Evolutionary conservation across 2,797 vertebrate species (phyloP), one percentile per base, ranked within the genome.

Genomic region (Morus bassanus): DNA sequence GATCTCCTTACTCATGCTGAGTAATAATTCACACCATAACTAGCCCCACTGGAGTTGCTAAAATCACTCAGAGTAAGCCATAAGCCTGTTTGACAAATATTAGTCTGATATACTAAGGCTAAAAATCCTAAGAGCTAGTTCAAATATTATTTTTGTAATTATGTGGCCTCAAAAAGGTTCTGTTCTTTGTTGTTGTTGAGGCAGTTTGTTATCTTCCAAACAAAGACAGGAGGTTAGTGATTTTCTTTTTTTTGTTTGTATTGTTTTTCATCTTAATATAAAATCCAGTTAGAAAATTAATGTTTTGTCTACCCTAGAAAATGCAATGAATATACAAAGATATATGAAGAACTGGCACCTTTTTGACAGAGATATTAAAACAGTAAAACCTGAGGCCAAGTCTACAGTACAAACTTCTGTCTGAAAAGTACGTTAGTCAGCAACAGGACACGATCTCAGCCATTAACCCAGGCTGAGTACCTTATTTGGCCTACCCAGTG

Each of bases 11-110:
- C 83, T 91, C 73, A 91, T 0, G 3, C 48, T 91, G 83, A 93
- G 91, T 91, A 93, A 88, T 95, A 97, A 93, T 94, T 97, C 85
- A 93, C 81, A 96, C 73, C 69, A 85, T 86, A 96, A 95, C 63
- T 86, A 92, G 87, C 85, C 92, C 82, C 95, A 93, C 9, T 2
- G 10, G 89, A 94, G 51, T 59, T 84, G 64, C 79, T 92, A 92
- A 94, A 89, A 92, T 81, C 78, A 92, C 39, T 76, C 6, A 3
- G 75, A 91, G 54, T 72, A 83, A 91, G 35, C 56, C 64, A 70
- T 95, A 68, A 87, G 57, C 75, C 87, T 81, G 18, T 69, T 89
- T 91, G 87, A 93, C 87, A 97, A 95, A 82, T 79, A 95, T 28
- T 33, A 73, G 63, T 74, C 69, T 79, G 37, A 88, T 63, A 81